These are phyloP conservation scores for Felis chaus DNA, from an alignment of 2,113 vertebrate species.

Conservation along the genomic window DNA sequence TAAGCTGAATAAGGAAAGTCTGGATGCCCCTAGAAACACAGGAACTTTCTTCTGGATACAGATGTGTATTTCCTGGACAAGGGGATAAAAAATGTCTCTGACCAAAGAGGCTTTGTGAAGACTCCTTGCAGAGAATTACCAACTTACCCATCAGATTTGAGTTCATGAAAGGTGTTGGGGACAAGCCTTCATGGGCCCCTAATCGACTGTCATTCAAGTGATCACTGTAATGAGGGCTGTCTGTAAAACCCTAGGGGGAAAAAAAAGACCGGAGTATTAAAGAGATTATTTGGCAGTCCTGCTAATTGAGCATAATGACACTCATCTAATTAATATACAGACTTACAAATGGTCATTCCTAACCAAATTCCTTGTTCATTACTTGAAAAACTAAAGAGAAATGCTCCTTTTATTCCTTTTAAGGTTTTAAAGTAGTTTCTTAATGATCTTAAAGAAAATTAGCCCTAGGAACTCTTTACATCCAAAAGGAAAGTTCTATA, in stretches of 20 bases:
- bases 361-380: slow-evolving; percentile 80
- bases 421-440: slow-evolving; percentile 50
- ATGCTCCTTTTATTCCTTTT: slow-evolving; percentile 46
- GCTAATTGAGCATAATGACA: slow-evolving; percentile 90
- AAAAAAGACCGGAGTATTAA: slow-evolving; percentile 94
- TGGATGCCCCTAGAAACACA: slow-evolving; percentile 71
- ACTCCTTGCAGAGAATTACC: slow-evolving; percentile 87
- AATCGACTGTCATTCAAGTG: slow-evolving; percentile 99
- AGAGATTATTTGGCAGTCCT: slow-evolving; percentile 90
- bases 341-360: slow-evolving; percentile 84
- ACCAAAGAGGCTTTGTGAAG: slow-evolving; percentile 85
- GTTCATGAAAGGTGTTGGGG: slow-evolving; percentile 99
- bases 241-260: slow-evolving; percentile 94
- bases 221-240: slow-evolving; percentile 98
- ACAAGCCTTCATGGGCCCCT: slow-evolving; percentile 98
- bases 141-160: slow-evolving; percentile 99
- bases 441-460: background rate
- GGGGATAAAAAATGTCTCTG: slow-evolving; percentile 76
- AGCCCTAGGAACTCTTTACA: slow-evolving; percentile 35
- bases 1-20: slow-evolving; percentile 66
- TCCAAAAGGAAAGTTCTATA: slow-evolving; percentile 25
- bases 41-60: slow-evolving; percentile 79
- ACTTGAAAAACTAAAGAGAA: slow-evolving; percentile 67
- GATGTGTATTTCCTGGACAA: slow-evolving; percentile 80
- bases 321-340: slow-evolving; percentile 88